Evolutionary conservation across 2,797 vertebrate species (phyloP), one percentile per base, ranked within the genome.

Genomic region (Toxotes lorentzi): DNA sequence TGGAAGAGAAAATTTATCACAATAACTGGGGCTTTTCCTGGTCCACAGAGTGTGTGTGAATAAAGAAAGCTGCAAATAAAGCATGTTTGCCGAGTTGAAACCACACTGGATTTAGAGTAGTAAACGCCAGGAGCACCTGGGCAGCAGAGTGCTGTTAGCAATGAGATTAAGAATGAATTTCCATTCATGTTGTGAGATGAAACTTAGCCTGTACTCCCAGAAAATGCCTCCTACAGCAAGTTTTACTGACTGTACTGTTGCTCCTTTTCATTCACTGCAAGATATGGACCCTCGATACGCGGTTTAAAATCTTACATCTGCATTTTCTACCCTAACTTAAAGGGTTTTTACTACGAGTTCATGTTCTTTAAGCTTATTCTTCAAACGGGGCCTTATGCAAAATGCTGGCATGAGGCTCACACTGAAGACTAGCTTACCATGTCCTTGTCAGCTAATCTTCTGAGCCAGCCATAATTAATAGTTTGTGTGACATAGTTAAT

Each of bases 1-100:
- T 76, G 64, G 74, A 89, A 80, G 58, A 87, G 82, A 74, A 64
- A 66, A 91, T 92, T 91, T 81, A 90, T 94, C 86, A 89, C 61
- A 85, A 87, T 83, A 70, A 73, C 77, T 27, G 21, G 78, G 83
- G 78, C 47, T 85, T 90, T 89, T 89, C 80, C 74, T 69, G 53
- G 50, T 85, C 79, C 53, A 57, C 11, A 40, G 27, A 30, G 77
- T 40, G 82, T 32, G 59, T 78, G 27, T 76, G 61, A 78, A 78
- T 65, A 56, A 69, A 62, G 51, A 83, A 75, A 83, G 38, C 48
- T 82, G 82, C 71, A 74, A 73, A 77, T 61, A 56, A 83, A 85
- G 86, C 85, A 59, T 71, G 47, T 89, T 86, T 84, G 70, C 56
- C 54, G 68, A 79, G 71, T 43, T 81, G 54, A 88, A 84, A 82